Evolutionary conservation across 2,888 invertebrate species (phyloP), one percentile per base, ranked within the genome.

Genomic region (Parascotia fuliginaria): DNA sequence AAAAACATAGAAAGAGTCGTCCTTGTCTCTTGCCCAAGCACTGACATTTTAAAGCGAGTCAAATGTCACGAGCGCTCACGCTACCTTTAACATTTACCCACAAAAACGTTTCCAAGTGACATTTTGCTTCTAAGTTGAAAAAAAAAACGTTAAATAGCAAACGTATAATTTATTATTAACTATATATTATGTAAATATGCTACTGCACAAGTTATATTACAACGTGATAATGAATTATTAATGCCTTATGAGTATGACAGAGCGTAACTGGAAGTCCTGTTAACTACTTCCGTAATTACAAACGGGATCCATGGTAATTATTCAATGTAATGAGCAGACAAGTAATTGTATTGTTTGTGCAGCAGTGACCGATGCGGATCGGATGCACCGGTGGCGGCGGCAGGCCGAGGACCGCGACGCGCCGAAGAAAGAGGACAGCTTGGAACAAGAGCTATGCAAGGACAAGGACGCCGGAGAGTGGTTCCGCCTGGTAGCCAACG

Each of bases 381-480:
- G 41, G 36, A 41, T 37, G 63, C 85, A 89, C 72, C 93, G 96
- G 77, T 93, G 93, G 75, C 93, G 94, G 87, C 93, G 95, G 75
- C 96, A 96, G 81, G 94, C 95, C 33, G 95, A 95, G 57, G 95
- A 94, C 12, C 54, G 56, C 19, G 60, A 54, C 42, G 75, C 92
- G 31, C 78, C 79, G 65, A 96, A 97, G 90, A 97, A 97, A 91
- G 97, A 97, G 75, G 97, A 97, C 75, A 96, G 95, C 85, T 96
- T 97, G 88, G 97, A 97, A 88, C 94, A 93, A 80, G 97, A 97
- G 88, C 94, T 98, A 71, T 98, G 98, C 93, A 97, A 97, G 93
- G 97, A 97, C 93, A 97, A 97, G 93, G 97, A 97, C 91, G 97
- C 98, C 42, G 97, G 97, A 61, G 98, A 98, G 92, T 98, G 97